Conservation (phyloP, 2,113 vertebrate species). For the Lates calcarifer region DNA sequence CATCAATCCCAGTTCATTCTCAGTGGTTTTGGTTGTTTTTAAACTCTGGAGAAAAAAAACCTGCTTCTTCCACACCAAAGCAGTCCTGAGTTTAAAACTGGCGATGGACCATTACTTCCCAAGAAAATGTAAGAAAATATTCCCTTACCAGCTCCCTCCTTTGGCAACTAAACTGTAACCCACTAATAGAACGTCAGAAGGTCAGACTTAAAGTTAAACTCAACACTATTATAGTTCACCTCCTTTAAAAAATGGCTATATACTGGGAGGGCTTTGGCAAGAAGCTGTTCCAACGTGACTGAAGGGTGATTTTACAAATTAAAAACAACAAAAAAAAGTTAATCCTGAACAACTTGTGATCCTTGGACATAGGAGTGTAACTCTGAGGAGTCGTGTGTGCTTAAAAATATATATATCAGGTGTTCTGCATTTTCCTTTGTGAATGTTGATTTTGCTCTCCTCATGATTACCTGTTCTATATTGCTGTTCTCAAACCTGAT, state of each 20-base stretch:
- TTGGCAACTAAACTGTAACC: conserved; percentile 61
- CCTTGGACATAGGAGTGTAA: conserved; percentile 63
- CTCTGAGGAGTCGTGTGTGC: conserved; percentile 65
- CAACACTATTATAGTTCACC: conserved; percentile 47
- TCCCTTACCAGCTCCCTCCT: conserved; percentile 37
- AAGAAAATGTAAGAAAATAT: not conserved
- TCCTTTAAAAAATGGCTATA: conserved; percentile 48
- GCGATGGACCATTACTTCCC: conserved; percentile 6
- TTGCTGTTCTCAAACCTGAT: conserved; percentile 52
- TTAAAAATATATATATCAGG: conserved; percentile 70
- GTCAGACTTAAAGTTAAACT: conserved; percentile 59
- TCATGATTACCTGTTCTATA: conserved; percentile 49
- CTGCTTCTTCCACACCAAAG: conserved; percentile 3
- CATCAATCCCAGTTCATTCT: not conserved
- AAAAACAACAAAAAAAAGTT: conserved; percentile 28
- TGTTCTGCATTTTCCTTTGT: conserved; percentile 69
- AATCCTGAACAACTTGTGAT: conserved; percentile 66
- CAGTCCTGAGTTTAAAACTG: conserved; percentile 3
- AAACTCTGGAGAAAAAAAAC: conserved; percentile 26
- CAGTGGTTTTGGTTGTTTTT: not conserved
- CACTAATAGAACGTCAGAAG: conserved; percentile 51
- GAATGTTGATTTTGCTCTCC: conserved; percentile 63
- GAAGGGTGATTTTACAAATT: conserved; percentile 57
- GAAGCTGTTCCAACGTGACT: conserved; percentile 56
- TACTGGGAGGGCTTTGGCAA: conserved; percentile 60